Percentiles rank a stretch among this genome's conserved stretches.
Evolutionary conservation across 2,113 vertebrate genomes (phyloP).

Genomic region (Crypturellus undulatus): DNA sequence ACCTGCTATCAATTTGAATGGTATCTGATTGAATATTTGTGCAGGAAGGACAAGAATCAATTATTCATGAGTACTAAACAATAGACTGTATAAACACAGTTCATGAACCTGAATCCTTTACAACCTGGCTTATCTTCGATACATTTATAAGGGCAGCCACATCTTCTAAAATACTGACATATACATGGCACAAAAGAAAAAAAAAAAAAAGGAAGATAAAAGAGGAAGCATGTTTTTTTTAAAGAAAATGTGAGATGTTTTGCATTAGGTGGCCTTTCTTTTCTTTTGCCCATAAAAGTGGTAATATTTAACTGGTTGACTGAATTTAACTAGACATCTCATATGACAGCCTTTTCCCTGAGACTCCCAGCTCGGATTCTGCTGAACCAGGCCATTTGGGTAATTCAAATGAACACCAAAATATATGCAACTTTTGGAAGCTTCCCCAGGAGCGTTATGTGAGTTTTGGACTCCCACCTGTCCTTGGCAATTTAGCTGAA

Average conservation of each 20-base stretch:
- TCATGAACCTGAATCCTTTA: conserved; percentile 74
- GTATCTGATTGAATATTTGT: conserved; percentile 76
- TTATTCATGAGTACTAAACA: conserved; percentile 77
- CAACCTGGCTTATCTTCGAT: conserved; percentile 63
- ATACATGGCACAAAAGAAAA: background rate
- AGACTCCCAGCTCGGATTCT: conserved; percentile 46
- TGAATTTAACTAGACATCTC: conserved; percentile 35
- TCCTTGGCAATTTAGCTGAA: background rate
- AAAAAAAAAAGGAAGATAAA: background rate
- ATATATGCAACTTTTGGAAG: background rate
- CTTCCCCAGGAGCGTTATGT: background rate
- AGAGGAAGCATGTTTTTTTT: conserved; percentile 30
- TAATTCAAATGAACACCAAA: conserved; percentile 11
- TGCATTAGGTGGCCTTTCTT: conserved; percentile 1
- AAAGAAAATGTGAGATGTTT: conserved; percentile 34
- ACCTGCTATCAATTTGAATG: conserved; percentile 75
- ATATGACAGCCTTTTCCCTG: conserved; percentile 1
- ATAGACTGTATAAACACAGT: conserved; percentile 73
- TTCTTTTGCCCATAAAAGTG: background rate
- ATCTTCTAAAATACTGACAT: conserved; percentile 61
- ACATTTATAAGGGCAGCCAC: conserved; percentile 59
- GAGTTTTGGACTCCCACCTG: conserved; percentile 41
- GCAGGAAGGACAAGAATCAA: conserved; percentile 75
- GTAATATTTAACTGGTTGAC: conserved; percentile 23
- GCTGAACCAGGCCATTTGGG: conserved; percentile 36